These are phyloP conservation scores for Terebella lapidaria DNA, from an alignment of 2,888 invertebrate genomes.

Conservation along the genomic window DNA sequence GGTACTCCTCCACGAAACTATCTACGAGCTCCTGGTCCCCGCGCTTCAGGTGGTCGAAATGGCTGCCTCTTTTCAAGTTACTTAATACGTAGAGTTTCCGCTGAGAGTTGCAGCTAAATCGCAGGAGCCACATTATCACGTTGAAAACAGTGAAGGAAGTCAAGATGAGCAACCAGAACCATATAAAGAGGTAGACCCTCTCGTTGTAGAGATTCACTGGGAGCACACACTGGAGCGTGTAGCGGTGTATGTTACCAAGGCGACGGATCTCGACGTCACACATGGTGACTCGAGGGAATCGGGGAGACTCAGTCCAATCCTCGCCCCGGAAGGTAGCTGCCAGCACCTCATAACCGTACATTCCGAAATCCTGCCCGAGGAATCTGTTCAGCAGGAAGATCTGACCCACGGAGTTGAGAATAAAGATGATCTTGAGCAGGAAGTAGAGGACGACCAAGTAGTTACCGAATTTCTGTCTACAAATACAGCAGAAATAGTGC, in stretches of 20 bases:
- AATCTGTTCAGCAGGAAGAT: slow-evolving; percentile 56
- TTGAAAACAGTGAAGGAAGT: slow-evolving; percentile 39
- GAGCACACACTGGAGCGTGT: slow-evolving; percentile 25
- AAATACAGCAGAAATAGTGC: slow-evolving; percentile 29
- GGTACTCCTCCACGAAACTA: slow-evolving; percentile 46
- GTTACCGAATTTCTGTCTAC: slow-evolving; percentile 52
- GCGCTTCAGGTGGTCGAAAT: slow-evolving; percentile 3
- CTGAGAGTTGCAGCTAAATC: neutral
- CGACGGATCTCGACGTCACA: slow-evolving; percentile 51
- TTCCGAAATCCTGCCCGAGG: slow-evolving; percentile 51
- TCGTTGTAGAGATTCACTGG: slow-evolving; percentile 34
- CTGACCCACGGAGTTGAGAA: slow-evolving; percentile 54
- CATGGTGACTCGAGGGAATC: slow-evolving; percentile 49
- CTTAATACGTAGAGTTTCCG: slow-evolving; percentile 8
- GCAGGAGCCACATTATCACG: slow-evolving; percentile 39
- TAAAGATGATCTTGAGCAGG: slow-evolving; percentile 53
- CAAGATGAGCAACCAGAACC: slow-evolving; percentile 52
- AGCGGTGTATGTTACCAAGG: slow-evolving; percentile 42
- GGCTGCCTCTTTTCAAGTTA: slow-evolving; percentile 6
- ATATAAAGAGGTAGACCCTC: slow-evolving; percentile 51
- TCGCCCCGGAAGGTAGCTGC: slow-evolving; percentile 51
- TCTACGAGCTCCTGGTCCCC: slow-evolving; percentile 19
- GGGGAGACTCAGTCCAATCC: slow-evolving; percentile 42
- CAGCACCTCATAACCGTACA: slow-evolving; percentile 54
- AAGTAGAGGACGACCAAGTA: slow-evolving; percentile 55